These are phyloP conservation scores for Bradypodion pumilum DNA, from an alignment of 2,797 vertebrate species.

Conservation along the genomic window DNA sequence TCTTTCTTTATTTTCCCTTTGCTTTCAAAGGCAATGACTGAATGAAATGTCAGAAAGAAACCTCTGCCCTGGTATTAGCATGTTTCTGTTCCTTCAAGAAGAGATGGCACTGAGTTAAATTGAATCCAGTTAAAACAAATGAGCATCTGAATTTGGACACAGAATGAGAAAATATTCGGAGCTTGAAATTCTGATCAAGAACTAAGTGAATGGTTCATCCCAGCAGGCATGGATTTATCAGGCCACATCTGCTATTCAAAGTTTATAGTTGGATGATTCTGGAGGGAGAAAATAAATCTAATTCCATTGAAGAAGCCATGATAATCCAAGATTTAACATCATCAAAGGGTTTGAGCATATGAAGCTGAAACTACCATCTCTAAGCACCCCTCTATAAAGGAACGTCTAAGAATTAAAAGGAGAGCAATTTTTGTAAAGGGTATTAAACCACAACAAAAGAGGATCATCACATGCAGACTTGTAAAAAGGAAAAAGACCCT, in stretches of 20 bases:
- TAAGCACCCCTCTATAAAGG: conserved; percentile 70
- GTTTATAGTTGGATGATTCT: conserved; percentile 74
- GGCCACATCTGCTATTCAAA: conserved; percentile 75
- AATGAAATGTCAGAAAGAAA: conserved; percentile 64
- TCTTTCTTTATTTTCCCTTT: conserved; percentile 49
- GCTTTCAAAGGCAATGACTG: conserved; percentile 72
- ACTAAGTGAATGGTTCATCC: conserved; percentile 59
- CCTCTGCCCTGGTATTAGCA: conserved; percentile 51
- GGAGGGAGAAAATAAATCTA: conserved; percentile 64
- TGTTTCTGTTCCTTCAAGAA: conserved; percentile 61
- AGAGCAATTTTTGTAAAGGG: conserved; percentile 84
- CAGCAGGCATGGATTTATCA: conserved; percentile 72
- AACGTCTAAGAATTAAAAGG: conserved; percentile 84
- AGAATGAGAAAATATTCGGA: conserved; percentile 55
- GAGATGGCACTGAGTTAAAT: conserved; percentile 63
- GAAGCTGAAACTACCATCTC: conserved; percentile 80
- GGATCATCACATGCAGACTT: conserved; percentile 78
- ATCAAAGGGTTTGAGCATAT: conserved; percentile 85
- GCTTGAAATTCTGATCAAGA: conserved; percentile 66
- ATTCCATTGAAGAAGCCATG: conserved; percentile 71
- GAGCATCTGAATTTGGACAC: conserved; percentile 52
- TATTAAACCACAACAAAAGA: conserved; percentile 80
- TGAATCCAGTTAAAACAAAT: conserved; percentile 48
- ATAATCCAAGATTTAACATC: conserved; percentile 83
- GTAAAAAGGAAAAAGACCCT: conserved; percentile 61